Conservation (phyloP, 2,888 invertebrate genomes). For the Ctena decussata region DNA sequence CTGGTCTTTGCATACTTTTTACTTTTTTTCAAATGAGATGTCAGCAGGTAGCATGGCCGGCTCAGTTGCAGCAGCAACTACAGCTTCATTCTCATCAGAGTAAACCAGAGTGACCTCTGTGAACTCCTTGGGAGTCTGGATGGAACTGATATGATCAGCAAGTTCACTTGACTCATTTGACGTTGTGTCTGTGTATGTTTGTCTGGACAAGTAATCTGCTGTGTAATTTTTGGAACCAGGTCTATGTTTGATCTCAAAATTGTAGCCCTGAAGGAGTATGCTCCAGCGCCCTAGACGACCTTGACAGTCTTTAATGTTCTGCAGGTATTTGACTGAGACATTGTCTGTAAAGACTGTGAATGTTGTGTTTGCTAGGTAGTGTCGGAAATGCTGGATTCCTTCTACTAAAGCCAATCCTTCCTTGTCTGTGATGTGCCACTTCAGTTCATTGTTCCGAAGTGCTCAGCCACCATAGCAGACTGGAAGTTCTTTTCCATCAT, state of each 20-base stretch:
- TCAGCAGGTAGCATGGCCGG: not conserved
- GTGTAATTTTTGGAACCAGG: slow-evolving; percentile 40
- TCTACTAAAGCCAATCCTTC: slow-evolving; percentile 63
- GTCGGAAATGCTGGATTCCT: slow-evolving; percentile 50
- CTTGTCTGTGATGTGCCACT: slow-evolving; percentile 55
- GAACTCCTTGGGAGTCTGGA: not conserved
- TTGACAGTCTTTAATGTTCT: slow-evolving; percentile 50
- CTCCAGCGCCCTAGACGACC: slow-evolving; percentile 55
- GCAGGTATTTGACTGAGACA: slow-evolving; percentile 50
- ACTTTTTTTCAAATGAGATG: not conserved
- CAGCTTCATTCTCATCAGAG: slow-evolving; percentile 8
- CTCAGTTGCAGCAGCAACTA: not conserved
- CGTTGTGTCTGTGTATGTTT: slow-evolving; percentile 13
- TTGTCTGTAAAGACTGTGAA: slow-evolving; percentile 62
- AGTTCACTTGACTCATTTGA: not conserved
- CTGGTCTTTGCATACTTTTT: not conserved
- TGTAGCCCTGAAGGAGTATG: slow-evolving; percentile 35
- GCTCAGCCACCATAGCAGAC: slow-evolving; percentile 54
- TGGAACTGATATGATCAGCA: not conserved
- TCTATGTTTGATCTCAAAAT: slow-evolving; percentile 22
- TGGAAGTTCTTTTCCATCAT: slow-evolving; percentile 29
- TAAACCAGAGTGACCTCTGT: not conserved
- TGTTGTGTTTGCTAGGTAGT: slow-evolving; percentile 41
- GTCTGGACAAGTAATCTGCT: slow-evolving; percentile 54
- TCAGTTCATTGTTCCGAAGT: slow-evolving; percentile 34